phyloP scores from a whole-genome alignment of 2,888 invertebrate genomes.

The Lasioglossum calceatum region DNA sequence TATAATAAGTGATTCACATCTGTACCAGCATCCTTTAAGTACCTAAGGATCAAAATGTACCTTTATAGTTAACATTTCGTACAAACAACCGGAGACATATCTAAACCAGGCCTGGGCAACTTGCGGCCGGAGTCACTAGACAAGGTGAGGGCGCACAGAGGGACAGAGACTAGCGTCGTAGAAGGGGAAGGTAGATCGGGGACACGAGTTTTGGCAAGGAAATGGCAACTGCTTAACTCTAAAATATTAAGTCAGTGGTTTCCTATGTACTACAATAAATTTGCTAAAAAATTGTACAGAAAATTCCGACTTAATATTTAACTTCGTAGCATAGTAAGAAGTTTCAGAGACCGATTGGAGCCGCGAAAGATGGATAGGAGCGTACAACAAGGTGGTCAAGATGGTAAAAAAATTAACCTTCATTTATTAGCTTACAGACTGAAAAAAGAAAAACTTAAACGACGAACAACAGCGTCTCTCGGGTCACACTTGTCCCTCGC shows the following conservation, averaged over 20 bases:
- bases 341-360: neutral
- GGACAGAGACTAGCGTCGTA: too few species aligned
- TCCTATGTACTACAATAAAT: neutral
- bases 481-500: slow-evolving; percentile 55
- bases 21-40: too few species aligned
- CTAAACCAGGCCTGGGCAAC: too few species aligned
- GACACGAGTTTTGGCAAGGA: neutral
- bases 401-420: slow-evolving; percentile 79
- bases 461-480: slow-evolving; percentile 63
- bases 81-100: neutral
- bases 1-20: too few species aligned
- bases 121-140: too few species aligned
- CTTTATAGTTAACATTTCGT: neutral
- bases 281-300: neutral
- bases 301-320: neutral
- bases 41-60: neutral
- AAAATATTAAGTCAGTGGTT: neutral
- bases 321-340: neutral
- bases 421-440: slow-evolving; percentile 81
- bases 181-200: too few species aligned
- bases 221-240: neutral
- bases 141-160: too few species aligned
- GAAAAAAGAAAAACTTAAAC: slow-evolving; percentile 77
- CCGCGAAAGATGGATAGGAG: neutral
- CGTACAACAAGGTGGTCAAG: slow-evolving; percentile 17